Evolutionary conservation across 2,888 invertebrate genomes (phyloP), one percentile per base, ranked within the genome.

Genomic region (Caenorhabditis imperialis): DNA sequence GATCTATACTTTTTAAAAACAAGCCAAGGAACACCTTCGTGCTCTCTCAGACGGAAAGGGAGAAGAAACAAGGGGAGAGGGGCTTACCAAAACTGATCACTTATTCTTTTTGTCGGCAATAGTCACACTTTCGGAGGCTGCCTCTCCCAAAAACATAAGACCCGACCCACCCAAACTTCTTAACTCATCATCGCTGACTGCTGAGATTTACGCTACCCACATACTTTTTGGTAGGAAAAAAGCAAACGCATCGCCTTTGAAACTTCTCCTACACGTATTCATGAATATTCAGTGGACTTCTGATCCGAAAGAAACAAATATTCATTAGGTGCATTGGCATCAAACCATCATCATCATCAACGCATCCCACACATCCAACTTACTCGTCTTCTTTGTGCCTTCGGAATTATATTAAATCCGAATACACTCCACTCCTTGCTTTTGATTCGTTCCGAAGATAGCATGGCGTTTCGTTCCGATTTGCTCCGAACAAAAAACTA

Each of bases 61-160:
- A 50, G 18, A 58, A 35, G n/a, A n/a, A n/a, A n/a, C n/a, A n/a
- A n/a, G n/a, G n/a, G n/a, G n/a, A n/a, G n/a, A n/a, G 47, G 44
- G 60, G 69, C 58, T 69, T 69, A 69, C 69, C 53, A 54, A 69
- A 69, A 60, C 60, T 69, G 69, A 69, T 69, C 69, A 60, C 60
- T 60, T 69, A 69, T 69, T 69, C 69, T 69, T 69, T 69, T 69
- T 58, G 69, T 69, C 58, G 60, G 69, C 58, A 53, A 60, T 69
- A 69, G 58, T 69, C 69, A 60, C 69, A 53, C 54, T 69, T 69
- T 54, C 30, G 57, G 48, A 37, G 57, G 30, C 6, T 51, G 50
- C 50, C 45, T 33, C 37, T 40, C 23, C 45, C 67, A 35, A 67
- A 67, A 67, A 67, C 67, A 67, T 67, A 67, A 67, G 67, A 57